Evolutionary conservation across 2,113 vertebrate species (phyloP), one percentile per base, ranked within the genome.

Genomic region (Parotia lawesii): DNA sequence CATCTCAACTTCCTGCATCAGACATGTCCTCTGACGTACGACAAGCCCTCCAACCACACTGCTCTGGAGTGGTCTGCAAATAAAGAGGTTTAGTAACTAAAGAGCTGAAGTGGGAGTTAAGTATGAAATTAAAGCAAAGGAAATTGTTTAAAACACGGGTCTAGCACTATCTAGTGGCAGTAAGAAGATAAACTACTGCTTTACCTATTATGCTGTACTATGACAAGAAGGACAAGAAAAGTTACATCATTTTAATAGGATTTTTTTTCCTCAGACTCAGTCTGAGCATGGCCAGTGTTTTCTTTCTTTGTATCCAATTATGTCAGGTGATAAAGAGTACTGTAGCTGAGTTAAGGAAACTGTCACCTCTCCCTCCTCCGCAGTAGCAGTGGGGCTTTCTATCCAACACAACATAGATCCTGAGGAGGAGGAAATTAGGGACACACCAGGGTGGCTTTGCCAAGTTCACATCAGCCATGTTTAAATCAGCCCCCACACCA

Each of bases 81-180:
- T 67, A 90, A 71, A 88, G 72, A 88, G 35, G 37, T 92, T 88
- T 54, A 67, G 79, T 76, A 86, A 95, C 66, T 85, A 27, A 56
- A 77, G 69, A 89, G 85, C 74, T 90, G 18, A 83, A 85, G 51
- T 22, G 35, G 35, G 82, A 94, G 33, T 56, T 27, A 72, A 76
- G 47, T 57, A 71, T 5, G 24, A 88, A 77, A 83, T 58, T 28
- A 33, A 69, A 89, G 64, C 2, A 44, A 92, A 92, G 67, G 56
- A 71, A 70, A 77, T 12, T 22, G 56, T 88, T 93, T 85, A 93
- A 95, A 92, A 83, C 45, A 81, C 53, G 72, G 28, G 75, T 83
- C 72, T 95, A 91, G 93, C 94, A 93, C 91, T 95, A 91, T 53
- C 95, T 95, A 95, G 90, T 92, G 95, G 87, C 69, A 81, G 37